A percentile compares a stretch with the other conserved stretches of the same genome.
These are phyloP conservation scores for Conopomorpha cramerella DNA, from an alignment of 1,140 invertebrate species.

Conservation along the genomic window DNA sequence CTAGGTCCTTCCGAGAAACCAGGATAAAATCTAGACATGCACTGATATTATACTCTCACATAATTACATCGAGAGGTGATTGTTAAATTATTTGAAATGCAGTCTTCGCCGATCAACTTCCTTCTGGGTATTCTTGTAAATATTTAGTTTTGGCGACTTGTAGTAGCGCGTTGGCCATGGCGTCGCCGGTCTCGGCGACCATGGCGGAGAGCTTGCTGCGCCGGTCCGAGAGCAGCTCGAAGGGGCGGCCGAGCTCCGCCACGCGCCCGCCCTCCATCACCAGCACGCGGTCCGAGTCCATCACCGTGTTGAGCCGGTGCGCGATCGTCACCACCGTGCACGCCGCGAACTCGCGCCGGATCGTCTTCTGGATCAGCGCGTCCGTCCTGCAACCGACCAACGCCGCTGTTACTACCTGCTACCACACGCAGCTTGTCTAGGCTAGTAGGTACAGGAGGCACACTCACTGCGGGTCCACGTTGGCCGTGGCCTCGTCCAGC, in stretches of 20 bases:
- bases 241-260: conserved; percentile 72
- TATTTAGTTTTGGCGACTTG: conserved; percentile 31
- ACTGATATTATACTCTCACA: too few relatives aligned
- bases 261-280: conserved; percentile 74
- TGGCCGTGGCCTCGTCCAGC: conserved; percentile 77
- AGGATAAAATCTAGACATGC: too few relatives aligned
- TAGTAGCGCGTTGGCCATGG: conserved; percentile 18
- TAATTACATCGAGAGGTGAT: too few relatives aligned
- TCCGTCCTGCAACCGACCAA: conserved; percentile 55
- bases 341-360: conserved; percentile 61
- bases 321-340: conserved; percentile 83
- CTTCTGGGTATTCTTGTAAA: conserved; percentile 9
- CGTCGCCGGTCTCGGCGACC: conserved; percentile 61
- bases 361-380: conserved; percentile 65
- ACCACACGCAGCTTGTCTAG: not conserved
- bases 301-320: conserved; percentile 74
- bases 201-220: conserved; percentile 56
- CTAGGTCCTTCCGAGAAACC: too few relatives aligned
- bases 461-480: conserved; percentile 70
- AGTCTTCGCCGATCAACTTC: too few relatives aligned
- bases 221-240: conserved; percentile 63
- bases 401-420: not conserved
- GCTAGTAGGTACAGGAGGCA: conserved; percentile 8
- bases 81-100: too few relatives aligned
- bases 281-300: conserved; percentile 74